Evolutionary conservation across 2,888 invertebrate species (phyloP).

Genomic region (Ellobium chinense): DNA sequence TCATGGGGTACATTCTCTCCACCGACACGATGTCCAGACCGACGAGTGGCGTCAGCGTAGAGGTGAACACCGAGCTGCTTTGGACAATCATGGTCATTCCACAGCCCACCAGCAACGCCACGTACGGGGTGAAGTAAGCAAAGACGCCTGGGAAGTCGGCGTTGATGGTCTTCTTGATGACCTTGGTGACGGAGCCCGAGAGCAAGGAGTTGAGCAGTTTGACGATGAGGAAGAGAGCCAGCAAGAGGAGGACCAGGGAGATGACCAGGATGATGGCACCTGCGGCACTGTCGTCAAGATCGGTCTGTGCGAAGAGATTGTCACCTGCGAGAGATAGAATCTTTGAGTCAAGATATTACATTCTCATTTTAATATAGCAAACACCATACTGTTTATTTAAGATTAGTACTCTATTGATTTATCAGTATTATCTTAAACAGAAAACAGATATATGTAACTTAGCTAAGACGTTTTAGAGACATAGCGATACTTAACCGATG

Average conservation of each 20-base stretch:
- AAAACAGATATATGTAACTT: too few relatives aligned
- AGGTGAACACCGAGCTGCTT: conserved; percentile 72
- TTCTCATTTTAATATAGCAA: too few relatives aligned
- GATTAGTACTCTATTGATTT: too few relatives aligned
- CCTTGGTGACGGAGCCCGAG: conserved; percentile 64
- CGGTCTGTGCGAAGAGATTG: conserved; percentile 60
- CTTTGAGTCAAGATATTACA: too few relatives aligned
- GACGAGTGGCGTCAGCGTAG: conserved; percentile 73
- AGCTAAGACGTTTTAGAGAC: too few relatives aligned
- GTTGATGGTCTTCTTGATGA: conserved; percentile 65
- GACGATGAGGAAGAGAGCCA: conserved; percentile 66
- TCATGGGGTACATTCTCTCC: conserved; percentile 72
- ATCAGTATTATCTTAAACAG: too few relatives aligned
- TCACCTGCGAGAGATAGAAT: too few relatives aligned
- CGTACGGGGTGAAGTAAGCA: conserved; percentile 67
- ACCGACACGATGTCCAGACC: conserved; percentile 68
- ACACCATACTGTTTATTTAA: too few relatives aligned
- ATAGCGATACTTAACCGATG: too few relatives aligned
- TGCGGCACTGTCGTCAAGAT: conserved; percentile 57
- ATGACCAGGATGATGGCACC: conserved; percentile 64
- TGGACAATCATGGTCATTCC: conserved; percentile 70
- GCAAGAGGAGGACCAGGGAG: conserved; percentile 62
- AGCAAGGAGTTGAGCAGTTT: conserved; percentile 67
- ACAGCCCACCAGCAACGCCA: conserved; percentile 65
- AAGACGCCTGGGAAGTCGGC: conserved; percentile 67